Base-by-base conservation (phyloP, 2,888 invertebrate genomes). In the Linnaemya tessellans region DNA sequence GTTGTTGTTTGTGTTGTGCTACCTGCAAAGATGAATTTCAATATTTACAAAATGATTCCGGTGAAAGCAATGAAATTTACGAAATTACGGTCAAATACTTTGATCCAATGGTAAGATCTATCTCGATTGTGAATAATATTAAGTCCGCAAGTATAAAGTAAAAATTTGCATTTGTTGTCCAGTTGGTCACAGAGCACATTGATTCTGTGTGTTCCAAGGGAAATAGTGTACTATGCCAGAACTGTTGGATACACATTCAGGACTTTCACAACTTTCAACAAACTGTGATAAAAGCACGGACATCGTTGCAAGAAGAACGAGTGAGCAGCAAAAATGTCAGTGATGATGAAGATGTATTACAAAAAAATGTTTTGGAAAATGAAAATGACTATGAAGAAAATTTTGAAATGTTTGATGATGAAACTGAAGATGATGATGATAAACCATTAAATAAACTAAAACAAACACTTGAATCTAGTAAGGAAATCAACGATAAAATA, bases 181-280 rank as follows among this genome's bases (percentile, higher is more conserved):
- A 80, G 77, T 65, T 83, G 13, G 30, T 77, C 13, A 22, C 51
- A 18, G 71, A 73, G 30, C 22, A 56, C n/a, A 8, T 51, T 0
- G 38, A 41, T 25, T 22, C 10, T 65, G 3, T 35, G 18, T 56
- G 30, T 22, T 35, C 13, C 60, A 35, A 20, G 13, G 22, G 68
- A 13, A 35, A 13, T 20, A 70, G 13, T 22, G 41, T 70, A 38
- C 51, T 84, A n/a, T 84, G 84, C 5, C 15, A 62, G 7, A 70
- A 79, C 11, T 84, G 84, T 74, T 84, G 84, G 84, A 1, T 9
- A n/a, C 74, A 84, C 18, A 79, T 84, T 35, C n/a, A 79, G 9
- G 43, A 68, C 38, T 84, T 84, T 41, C 38, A 84, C 25, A 62
- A 70, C 13, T 84, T 84, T 49, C 49, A 79, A 41, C 54, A 79